Evolutionary conservation across 2,888 invertebrate species (phyloP).

Genomic region (Salpingus planirostris): DNA sequence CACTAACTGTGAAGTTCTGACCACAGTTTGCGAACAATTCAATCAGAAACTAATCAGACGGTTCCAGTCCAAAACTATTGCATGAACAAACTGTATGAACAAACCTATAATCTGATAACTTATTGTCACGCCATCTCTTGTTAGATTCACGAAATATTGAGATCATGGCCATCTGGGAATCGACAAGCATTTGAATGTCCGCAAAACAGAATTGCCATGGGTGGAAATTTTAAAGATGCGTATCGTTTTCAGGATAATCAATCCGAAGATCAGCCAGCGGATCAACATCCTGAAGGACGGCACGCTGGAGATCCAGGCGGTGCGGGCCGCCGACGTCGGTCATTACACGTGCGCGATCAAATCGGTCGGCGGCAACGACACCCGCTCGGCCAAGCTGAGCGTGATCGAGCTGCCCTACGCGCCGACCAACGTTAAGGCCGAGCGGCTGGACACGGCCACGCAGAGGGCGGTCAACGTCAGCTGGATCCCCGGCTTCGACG

Average conservation of each 20-base stretch:
- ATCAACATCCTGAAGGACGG: slow-evolving; percentile 72
- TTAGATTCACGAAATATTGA: too few relatives aligned
- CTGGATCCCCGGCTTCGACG: slow-evolving; percentile 96
- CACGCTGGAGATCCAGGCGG: slow-evolving; percentile 78
- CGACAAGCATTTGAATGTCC: too few relatives aligned
- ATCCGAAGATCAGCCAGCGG: slow-evolving; percentile 57
- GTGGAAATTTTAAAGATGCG: too few relatives aligned
- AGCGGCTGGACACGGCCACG: slow-evolving; percentile 53
- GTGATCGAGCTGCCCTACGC: slow-evolving; percentile 95
- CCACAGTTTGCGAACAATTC: too few relatives aligned
- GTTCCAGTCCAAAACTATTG: too few relatives aligned
- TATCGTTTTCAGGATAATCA: slow-evolving; percentile 42
- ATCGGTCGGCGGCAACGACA: slow-evolving; percentile 89
- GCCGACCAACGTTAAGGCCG: slow-evolving; percentile 78
- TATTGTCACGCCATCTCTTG: too few relatives aligned
- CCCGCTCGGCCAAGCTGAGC: slow-evolving; percentile 69
- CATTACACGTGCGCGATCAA: slow-evolving; percentile 85
- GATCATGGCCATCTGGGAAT: too few relatives aligned
- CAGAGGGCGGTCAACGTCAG: slow-evolving; percentile 79
- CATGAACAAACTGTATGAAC: too few relatives aligned
- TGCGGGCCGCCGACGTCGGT: slow-evolving; percentile 87
- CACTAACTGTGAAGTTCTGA: too few relatives aligned
- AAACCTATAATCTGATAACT: too few relatives aligned
- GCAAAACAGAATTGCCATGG: too few relatives aligned
- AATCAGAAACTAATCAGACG: too few relatives aligned